Base-by-base conservation (phyloP, 92 coral and sea anemone genomes). In the Porites lobata region DNA sequence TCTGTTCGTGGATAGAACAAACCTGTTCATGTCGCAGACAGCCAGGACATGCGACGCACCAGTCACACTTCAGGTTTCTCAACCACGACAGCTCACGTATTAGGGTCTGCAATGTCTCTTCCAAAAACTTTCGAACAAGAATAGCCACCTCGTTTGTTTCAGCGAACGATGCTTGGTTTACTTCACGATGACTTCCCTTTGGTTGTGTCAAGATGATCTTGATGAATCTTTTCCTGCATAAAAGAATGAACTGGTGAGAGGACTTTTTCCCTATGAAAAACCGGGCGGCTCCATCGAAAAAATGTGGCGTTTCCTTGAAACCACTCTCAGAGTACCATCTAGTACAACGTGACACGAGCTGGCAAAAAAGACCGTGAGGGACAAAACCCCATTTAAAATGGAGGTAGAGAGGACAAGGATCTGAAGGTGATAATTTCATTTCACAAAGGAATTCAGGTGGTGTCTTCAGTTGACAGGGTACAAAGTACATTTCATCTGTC, bases 331-430 rank as follows among this genome's bases (percentile, higher is more conserved):
- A 83, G 18, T 77, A 89, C 92, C 84, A 76, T 13, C 56, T 15
- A 65, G 76, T 76, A 65, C 78, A 71, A 0, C 85, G 77, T 22
- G 92, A 89, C 9, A 89, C 84, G n/a, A 89, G 78, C 92, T 83
- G 89, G 1, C 79, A 47, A 66, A 83, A 89, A 29, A 89, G 69
- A 1, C 89, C 89, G 26, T 89, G 92, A n/a, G 92, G 92, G 21
- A 89, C 84, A 69, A 89, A 89, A 4, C 92, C 92, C 20, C 54
- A 76, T 47, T 52, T 59, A 66, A 88, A 88, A 65, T 88, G 88
- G n/a, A 89, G 54, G 24, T 75, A 84, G 22, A 89, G 19, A 5
- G 92, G 53, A 10, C 92, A 89, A 6, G 92, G 89, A 78, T 89
- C 92, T 8, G 22, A 47, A 15, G 59, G 65, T 19, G 65, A 61